phyloP scores from a whole-genome alignment of 2,113 vertebrate genomes.

The Alectura lathami region DNA sequence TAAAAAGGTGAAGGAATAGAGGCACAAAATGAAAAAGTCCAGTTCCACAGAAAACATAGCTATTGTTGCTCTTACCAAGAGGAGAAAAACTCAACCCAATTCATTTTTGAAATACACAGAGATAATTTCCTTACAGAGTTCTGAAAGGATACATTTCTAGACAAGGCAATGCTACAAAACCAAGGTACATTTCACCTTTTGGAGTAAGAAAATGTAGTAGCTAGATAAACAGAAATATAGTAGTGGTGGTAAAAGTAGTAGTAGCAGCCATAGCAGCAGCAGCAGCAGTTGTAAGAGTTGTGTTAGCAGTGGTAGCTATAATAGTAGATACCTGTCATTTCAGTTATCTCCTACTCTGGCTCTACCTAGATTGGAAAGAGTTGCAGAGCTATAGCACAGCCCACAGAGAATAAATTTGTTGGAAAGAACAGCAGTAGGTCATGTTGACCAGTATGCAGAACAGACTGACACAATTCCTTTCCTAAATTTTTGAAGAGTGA shows the following conservation, averaged over 20 bases:
- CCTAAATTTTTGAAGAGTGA: not conserved
- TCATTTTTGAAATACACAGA: not conserved
- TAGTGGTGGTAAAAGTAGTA: not conserved
- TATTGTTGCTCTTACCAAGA: not conserved
- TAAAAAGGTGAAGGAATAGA: not conserved
- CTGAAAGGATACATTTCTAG: not conserved
- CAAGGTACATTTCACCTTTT: not conserved
- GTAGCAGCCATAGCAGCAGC: rapidly evolving
- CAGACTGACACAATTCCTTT: rapidly evolving
- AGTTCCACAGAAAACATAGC: not conserved
- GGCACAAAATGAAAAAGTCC: not conserved
- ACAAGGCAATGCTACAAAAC: not conserved
- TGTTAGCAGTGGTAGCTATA: not conserved
- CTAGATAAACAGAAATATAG: not conserved
- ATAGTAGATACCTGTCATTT: not conserved
- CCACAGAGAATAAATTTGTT: not conserved
- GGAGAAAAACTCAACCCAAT: rapidly evolving
- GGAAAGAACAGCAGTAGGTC: not conserved
- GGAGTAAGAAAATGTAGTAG: not conserved
- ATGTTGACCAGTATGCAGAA: not conserved
- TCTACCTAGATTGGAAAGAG: not conserved
- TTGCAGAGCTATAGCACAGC: not conserved
- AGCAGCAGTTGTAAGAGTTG: not conserved
- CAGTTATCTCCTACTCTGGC: not conserved
- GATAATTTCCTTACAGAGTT: not conserved